Conservation (phyloP, 2,113 vertebrate genomes). For the Natator depressus region DNA sequence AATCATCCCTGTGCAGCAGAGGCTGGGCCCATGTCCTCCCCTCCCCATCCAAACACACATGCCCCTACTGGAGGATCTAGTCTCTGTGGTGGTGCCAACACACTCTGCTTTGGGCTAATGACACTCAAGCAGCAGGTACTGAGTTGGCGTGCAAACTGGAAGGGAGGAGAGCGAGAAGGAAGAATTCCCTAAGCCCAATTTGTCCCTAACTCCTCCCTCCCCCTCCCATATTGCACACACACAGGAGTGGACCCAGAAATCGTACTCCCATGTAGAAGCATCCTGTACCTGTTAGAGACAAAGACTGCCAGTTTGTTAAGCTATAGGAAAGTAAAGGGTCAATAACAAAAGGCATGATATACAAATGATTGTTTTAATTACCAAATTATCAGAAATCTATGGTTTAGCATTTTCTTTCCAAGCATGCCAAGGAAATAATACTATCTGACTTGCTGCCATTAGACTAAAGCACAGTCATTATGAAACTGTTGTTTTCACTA, state of each 20-base stretch:
- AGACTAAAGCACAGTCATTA: background rate
- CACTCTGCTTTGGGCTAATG: background rate
- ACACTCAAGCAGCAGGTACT: background rate
- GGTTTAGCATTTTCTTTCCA: background rate
- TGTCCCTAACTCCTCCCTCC: accelerated
- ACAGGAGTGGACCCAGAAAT: background rate
- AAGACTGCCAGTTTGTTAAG: accelerated
- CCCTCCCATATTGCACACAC: background rate
- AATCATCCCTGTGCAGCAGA: background rate
- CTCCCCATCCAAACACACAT: background rate
- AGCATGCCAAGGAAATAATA: constrained; percentile 20
- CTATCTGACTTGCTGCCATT: constrained; percentile 24
- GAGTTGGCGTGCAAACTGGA: no score
- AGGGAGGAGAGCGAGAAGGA: background rate
- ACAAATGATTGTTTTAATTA: constrained; percentile 33
- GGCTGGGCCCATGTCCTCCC: background rate
- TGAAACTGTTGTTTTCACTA: background rate
- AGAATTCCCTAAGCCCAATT: background rate
- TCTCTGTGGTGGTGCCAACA: background rate
- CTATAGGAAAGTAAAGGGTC: background rate
- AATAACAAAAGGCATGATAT: background rate
- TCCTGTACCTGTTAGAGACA: background rate
- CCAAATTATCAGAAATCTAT: background rate
- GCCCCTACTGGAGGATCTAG: background rate
- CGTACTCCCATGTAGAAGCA: constrained; percentile 12